Evolutionary conservation across 2,888 invertebrate species (phyloP).

Genomic region (Tenthredo scrophulariae): DNA sequence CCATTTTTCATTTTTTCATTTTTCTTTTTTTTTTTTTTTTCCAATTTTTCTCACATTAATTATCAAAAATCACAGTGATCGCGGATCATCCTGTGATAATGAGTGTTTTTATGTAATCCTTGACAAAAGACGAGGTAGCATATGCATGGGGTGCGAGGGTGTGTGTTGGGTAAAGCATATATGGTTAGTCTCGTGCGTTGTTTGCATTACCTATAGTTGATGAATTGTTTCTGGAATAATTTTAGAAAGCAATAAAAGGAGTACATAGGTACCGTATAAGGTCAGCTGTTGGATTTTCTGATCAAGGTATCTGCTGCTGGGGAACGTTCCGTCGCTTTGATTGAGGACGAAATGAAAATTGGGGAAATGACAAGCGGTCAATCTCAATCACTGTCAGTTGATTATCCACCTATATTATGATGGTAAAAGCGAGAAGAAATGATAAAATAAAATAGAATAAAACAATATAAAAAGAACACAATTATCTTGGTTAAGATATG

Average conservation of each 20-base stretch:
- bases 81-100: slow-evolving; percentile 11
- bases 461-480: neutral
- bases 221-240: neutral
- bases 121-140: neutral
- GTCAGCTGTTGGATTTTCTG: neutral
- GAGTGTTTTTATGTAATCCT: too few relatives aligned
- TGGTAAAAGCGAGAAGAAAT: neutral
- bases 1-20: too few relatives aligned
- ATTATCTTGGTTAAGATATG: neutral
- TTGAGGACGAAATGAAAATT: neutral
- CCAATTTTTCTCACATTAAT: neutral
- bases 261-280: neutral
- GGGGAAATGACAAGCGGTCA: neutral
- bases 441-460: neutral
- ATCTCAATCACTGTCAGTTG: neutral
- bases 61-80: neutral
- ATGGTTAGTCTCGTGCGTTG: neutral
- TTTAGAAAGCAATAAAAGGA: neutral
- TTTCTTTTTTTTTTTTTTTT: neutral
- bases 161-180: neutral
- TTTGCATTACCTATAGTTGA: neutral
- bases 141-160: neutral
- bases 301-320: neutral
- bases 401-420: neutral
- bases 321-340: neutral